Evolutionary conservation across 2,797 vertebrate genomes (phyloP).

Genomic region (Bradypus variegatus): DNA sequence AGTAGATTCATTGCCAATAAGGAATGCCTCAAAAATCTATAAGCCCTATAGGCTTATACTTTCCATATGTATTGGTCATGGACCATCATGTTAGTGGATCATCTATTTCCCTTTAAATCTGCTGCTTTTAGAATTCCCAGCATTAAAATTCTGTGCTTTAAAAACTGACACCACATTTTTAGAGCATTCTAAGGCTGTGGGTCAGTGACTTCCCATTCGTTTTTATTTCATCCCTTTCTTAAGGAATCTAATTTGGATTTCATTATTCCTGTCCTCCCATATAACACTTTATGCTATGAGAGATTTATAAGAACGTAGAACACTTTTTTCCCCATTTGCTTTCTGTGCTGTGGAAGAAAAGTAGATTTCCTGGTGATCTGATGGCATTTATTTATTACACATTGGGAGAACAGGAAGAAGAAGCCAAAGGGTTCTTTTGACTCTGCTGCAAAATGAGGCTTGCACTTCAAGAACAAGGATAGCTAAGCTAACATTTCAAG

Average conservation of each 20-base stretch:
- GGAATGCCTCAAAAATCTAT: neutral
- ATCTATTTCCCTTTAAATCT: neutral
- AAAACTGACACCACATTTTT: constrained; percentile 35
- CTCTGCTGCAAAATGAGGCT: neutral
- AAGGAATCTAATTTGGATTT: constrained; percentile 36
- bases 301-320: neutral
- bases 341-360: neutral
- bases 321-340: neutral
- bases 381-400: neutral
- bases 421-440: neutral
- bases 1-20: constrained; percentile 17
- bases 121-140: constrained; percentile 58
- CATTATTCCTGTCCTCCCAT: constrained; percentile 39
- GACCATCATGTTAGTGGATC: neutral
- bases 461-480: neutral
- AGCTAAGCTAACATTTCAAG: neutral
- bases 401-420: constrained; percentile 47
- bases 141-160: constrained; percentile 43
- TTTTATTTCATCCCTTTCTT: constrained; percentile 1
- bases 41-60: neutral
- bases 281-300: neutral
- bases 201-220: neutral
- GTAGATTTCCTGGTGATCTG: neutral
- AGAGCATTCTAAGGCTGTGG: constrained; percentile 48
- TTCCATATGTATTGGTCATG: neutral